phyloP scores from a whole-genome alignment of 2,113 vertebrate species.

The zebrafish (Danio rerio) region GRCz12tu NC_133191.1:53957001-53957500 shows the following conservation, averaged over 20 bases:
- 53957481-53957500: no score
- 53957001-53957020: constrained; percentile 16
- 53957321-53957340: neutral
- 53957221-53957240: neutral
- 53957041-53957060: constrained; percentile 35
- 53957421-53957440: no score
- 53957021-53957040: constrained; percentile 38
- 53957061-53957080: constrained; percentile 20
- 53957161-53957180: neutral
- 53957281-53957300: neutral
- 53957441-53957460: no score
- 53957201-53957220: neutral
- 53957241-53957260: neutral
- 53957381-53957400: no score
- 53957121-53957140: constrained; percentile 20
- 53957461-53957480: no score
- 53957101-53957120: constrained; percentile 20
- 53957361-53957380: no score
- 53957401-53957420: no score
- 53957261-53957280: neutral
- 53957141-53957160: neutral
- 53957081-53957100: constrained; percentile 24
- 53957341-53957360: no score
- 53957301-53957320: neutral
- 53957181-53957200: neutral